Evolutionary conservation across 1,140 invertebrate species (phyloP).

Genomic region (Aphis craccivora): DNA sequence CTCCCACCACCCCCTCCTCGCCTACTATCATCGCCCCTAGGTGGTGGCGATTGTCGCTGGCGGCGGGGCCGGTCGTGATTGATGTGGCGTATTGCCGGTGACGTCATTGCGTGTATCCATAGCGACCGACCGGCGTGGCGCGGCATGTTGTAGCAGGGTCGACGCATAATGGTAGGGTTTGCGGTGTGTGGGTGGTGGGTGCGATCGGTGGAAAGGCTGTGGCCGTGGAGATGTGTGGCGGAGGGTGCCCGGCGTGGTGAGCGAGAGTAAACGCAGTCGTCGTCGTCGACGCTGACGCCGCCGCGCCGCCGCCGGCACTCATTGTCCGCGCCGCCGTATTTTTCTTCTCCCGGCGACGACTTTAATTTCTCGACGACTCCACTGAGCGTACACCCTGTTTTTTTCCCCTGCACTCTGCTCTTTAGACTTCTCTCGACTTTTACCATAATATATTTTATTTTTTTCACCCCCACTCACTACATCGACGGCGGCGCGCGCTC

Average conservation of each 20-base stretch:
- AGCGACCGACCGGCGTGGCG: constrained; percentile 8
- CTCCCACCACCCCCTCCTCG: not conserved
- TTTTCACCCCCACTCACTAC: not conserved
- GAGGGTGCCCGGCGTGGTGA: not conserved
- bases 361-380: not conserved
- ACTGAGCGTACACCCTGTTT: not conserved
- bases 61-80: constrained; percentile 41
- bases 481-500: not conserved
- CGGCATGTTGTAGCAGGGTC: not conserved
- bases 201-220: not conserved
- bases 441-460: not conserved
- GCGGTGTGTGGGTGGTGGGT: too few species aligned
- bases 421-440: not conserved
- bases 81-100: constrained; percentile 50
- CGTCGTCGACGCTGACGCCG: not conserved
- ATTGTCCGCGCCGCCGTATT: constrained; percentile 2
- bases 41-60: constrained; percentile 2
- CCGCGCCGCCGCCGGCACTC: not conserved
- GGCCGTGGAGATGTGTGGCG: too few species aligned
- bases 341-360: constrained; percentile 10
- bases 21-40: not conserved
- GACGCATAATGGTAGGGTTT: not conserved
- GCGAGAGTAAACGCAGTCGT: not conserved
- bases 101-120: constrained; percentile 56
- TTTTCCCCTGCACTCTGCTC: too few species aligned